Percentiles rank a stretch among this genome's conserved stretches.
These are phyloP conservation scores for Paradoxurus hermaphroditus DNA, from an alignment of 2,113 vertebrate genomes.

Conservation along the genomic window DNA sequence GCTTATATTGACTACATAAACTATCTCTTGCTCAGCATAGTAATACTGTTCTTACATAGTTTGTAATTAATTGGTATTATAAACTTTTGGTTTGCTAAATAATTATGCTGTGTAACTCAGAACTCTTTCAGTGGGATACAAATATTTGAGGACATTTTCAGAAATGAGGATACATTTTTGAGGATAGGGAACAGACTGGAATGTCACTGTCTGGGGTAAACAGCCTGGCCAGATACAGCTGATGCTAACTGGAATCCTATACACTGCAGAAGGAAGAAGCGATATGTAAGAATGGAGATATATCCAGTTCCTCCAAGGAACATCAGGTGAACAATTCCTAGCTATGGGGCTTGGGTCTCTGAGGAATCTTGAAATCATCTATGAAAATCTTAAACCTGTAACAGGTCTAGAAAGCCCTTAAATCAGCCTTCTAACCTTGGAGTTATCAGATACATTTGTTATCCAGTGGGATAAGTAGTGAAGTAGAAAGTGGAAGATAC, in stretches of 20 bases:
- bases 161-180: neutral
- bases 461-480: no score
- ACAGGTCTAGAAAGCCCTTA: neutral
- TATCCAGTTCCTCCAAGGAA: neutral
- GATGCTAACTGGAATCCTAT: neutral
- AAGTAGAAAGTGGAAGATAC: neutral
- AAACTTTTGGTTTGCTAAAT: neutral
- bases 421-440: neutral
- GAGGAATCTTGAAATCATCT: neutral
- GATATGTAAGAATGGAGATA: neutral
- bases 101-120: neutral
- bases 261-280: neutral
- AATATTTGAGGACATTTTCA: neutral
- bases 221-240: neutral
- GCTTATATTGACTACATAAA: neutral
- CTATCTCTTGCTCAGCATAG: neutral
- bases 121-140: neutral
- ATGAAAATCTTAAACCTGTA: neutral
- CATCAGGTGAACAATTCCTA: neutral
- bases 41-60: neutral
- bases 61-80: neutral
- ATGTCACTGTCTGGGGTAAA: neutral
- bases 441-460: neutral
- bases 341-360: rapidly evolving
- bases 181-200: neutral